These are phyloP conservation scores for Rutilus rutilus DNA, from an alignment of 2,113 vertebrate genomes.

Conservation along the genomic window DNA sequence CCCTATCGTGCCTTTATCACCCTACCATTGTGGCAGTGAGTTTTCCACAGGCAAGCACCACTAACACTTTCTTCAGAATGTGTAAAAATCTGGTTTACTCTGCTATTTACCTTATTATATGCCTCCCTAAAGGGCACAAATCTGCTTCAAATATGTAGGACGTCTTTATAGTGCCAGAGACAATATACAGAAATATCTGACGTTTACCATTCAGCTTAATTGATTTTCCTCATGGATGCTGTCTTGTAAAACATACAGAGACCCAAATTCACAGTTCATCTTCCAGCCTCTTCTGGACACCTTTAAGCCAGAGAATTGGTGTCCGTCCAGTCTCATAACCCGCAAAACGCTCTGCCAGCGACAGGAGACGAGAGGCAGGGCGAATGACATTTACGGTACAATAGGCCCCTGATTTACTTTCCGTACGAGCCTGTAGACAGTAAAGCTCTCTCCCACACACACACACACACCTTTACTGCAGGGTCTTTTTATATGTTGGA, in stretches of 20 bases:
- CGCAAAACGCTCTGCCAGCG: slow-evolving; percentile 26
- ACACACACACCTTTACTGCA: slow-evolving; percentile 25
- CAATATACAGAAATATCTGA: slow-evolving; percentile 39
- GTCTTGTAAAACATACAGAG: slow-evolving; percentile 39
- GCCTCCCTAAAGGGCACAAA: neutral
- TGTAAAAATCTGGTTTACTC: slow-evolving; percentile 2
- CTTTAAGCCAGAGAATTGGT: slow-evolving; percentile 40
- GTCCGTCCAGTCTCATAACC: slow-evolving; percentile 51
- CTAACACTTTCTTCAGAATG: neutral
- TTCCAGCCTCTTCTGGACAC: slow-evolving; percentile 39
- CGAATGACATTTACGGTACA: slow-evolving; percentile 48
- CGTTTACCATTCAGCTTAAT: slow-evolving; percentile 49
- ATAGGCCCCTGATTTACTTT: slow-evolving; percentile 54
- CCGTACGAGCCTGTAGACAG: slow-evolving; percentile 27
- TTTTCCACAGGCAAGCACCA: neutral
- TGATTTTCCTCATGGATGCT: slow-evolving; percentile 47
- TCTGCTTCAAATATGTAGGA: neutral
- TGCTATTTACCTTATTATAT: neutral
- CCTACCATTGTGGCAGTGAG: neutral
- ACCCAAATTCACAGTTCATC: slow-evolving; percentile 42
- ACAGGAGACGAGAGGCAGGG: slow-evolving; percentile 33
- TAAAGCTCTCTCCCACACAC: slow-evolving; percentile 16
- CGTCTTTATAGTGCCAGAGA: slow-evolving; percentile 21
- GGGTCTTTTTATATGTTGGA: slow-evolving; percentile 49
- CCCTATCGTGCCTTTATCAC: neutral